Percentiles rank a stretch among this genome's conserved stretches.
Conservation (phyloP, 2,113 vertebrate genomes). For the Myiagra hebetior region DNA sequence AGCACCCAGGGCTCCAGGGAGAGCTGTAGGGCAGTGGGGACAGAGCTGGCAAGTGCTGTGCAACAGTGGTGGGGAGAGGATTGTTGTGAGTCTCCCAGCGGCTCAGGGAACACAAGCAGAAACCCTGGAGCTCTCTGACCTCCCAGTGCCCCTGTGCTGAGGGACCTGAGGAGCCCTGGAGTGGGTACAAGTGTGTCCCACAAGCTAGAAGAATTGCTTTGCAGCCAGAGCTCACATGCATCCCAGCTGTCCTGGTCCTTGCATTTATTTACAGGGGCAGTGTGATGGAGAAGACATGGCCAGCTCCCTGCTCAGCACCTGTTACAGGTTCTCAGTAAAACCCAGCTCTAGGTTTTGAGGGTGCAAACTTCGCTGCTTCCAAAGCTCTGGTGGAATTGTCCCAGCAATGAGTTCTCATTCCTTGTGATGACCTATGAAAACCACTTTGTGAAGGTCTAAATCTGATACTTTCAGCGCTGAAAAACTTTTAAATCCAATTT, state of each 20-base stretch:
- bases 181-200: neutral
- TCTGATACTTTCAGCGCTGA: neutral
- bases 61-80: neutral
- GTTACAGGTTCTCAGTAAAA: neutral
- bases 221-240: neutral
- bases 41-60: neutral
- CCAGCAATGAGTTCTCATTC: neutral
- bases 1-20: neutral
- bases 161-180: neutral
- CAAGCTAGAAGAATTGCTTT: neutral
- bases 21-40: accelerated
- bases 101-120: neutral
- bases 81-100: neutral
- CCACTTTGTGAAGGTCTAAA: neutral
- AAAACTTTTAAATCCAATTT: neutral
- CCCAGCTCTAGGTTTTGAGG: neutral
- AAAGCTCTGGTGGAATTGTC: neutral
- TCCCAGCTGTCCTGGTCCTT: neutral
- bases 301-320: accelerated
- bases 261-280: neutral
- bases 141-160: neutral
- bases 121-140: neutral
- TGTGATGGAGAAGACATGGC: accelerated
- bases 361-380: neutral
- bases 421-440: neutral